Base-by-base conservation (phyloP, 2,113 vertebrate genomes). In the Onychorhynchus coronatus region DNA sequence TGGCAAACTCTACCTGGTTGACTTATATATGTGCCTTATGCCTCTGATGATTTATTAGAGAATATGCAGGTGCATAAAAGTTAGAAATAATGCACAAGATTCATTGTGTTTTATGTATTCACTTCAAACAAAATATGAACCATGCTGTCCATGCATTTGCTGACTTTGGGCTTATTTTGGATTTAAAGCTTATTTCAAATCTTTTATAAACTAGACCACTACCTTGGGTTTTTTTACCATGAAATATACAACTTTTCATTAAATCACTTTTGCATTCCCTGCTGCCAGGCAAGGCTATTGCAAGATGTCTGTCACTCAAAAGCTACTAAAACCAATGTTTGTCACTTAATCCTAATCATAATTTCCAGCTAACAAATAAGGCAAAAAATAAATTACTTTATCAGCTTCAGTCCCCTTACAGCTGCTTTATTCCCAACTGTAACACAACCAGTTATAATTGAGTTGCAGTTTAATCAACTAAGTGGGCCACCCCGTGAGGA, bases 381-480 rank as follows among this genome's bases (percentile, higher is more conserved):
- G 52, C 44, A 91, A 80, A 83, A 79, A 82, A 27, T 28, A 89
- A 89, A 78, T 31, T 56, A 70, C 67, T 53, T 85, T 62, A 77
- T 41, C 63, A 55, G 55, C 3, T 50, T 39, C 31, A 63, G 41
- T 16, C 21, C 65, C 8, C 75, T 88, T 52, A 56, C 5, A 44
- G 44, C 63, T 53, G 24, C 37, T 93, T 86, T 61, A 91, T 62
- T 87, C 72, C 83, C 81, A 70, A 7, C 2, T 47, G 59, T 75
- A 96, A 72, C 65, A 74, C 30, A 82, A 88, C 50, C 63, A 20
- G 61, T 37, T 92, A 73, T 85, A 93, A 95, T 6, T 62, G 77
- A 95, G 58, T 56, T 83, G 78, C 71, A 62, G 76, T 75, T 93
- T 87, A 84, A 85, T 71, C 87, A 84, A 39, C 73, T 85, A 92